Evolutionary conservation across 2,113 vertebrate genomes (phyloP), one percentile per base, ranked within the genome.

Genomic region (Nothoprocta perdicaria): DNA sequence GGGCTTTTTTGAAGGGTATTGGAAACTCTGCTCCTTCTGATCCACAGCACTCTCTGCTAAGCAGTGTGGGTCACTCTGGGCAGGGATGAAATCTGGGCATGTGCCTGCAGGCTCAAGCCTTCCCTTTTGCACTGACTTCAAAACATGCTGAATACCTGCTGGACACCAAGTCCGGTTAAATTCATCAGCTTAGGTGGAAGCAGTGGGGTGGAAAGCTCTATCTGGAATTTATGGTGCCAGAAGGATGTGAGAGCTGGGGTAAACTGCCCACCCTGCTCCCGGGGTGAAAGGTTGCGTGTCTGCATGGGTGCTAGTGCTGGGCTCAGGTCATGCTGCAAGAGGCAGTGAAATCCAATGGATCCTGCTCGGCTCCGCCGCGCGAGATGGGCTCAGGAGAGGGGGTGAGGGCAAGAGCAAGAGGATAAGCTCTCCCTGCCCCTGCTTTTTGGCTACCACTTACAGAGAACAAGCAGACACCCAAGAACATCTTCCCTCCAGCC

Each of bases 261-360:
- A 57, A 57, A 29, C 27, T 57, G 27, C 53, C 53, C 27, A 48
- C 48, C 24, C 53, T 31, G 9, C 29, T 31, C 53, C 27, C 27
- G 31, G 27, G 29, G 53, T 57, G 53, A 29, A 57, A 57, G 53
- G 53, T 31, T 57, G 53, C 9, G 14, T 17, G 29, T 57, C 29
- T 18, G 29, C 53, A 29, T 2, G 15, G 9, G 7, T 5, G 14
- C 6, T 10, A 0, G 1, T 78, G 55, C 26, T 3, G 0, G 27
- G 53, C 80, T 55, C 1, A 0, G 27, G 27, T 9, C 3, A 0
- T 33, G 60, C 60, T 74, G 55, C 8, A 1, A 48, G 19, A 22
- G 18, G 43, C 53, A n/a, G 38, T 2, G n/a, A 29, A 62, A 31
- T 48, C 72, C 55, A 31, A 14, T 0, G 0, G 50, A 45, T 10